A percentile compares a stretch with the other conserved stretches of the same genome.
Conservation (phyloP, 2,113 vertebrate genomes). For the Melanerpes formicivorus region DNA sequence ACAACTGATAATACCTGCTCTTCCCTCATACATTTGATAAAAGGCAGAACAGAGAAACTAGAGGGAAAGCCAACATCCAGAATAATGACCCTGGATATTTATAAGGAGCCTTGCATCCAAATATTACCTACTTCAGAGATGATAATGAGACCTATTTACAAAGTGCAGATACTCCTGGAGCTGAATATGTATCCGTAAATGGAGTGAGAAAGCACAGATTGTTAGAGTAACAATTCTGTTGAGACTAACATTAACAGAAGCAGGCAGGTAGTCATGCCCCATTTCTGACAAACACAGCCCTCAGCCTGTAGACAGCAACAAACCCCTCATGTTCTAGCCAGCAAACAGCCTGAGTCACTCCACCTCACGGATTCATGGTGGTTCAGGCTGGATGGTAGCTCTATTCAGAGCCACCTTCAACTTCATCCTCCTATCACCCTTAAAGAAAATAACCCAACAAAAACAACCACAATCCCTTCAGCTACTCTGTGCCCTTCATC, state of each 20-base stretch:
- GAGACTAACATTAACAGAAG: neutral
- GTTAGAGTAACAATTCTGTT: neutral
- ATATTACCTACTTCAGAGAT: neutral
- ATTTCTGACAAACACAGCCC: neutral
- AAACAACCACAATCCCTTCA: neutral
- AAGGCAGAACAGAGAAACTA: neutral
- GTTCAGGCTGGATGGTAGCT: neutral
- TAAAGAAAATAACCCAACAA: neutral
- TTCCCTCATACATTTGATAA: neutral
- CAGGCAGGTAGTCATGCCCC: neutral
- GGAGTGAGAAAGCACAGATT: neutral
- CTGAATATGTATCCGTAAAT: neutral
- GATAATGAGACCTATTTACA: neutral
- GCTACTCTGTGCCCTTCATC: neutral
- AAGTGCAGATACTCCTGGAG: neutral
- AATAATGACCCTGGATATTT: neutral
- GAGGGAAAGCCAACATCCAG: neutral
- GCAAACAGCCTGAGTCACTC: neutral
- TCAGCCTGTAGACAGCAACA: neutral
- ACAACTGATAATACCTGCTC: neutral
- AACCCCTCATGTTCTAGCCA: neutral
- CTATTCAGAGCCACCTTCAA: neutral
- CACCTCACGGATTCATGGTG: neutral
- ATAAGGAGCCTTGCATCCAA: neutral
- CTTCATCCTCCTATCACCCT: neutral